phyloP scores from a whole-genome alignment of 2,888 invertebrate genomes.

The Lamellibrachia satsuma region DNA sequence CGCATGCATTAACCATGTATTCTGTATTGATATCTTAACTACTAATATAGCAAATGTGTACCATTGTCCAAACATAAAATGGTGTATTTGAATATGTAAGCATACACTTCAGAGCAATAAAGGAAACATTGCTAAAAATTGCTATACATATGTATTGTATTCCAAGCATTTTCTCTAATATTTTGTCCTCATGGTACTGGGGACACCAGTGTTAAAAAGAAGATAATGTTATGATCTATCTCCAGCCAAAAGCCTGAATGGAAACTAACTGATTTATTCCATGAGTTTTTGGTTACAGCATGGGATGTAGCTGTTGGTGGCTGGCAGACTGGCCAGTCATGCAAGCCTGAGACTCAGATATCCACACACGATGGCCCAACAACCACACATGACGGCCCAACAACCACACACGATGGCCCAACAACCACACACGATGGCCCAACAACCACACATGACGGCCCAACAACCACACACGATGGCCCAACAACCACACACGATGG shows the following conservation, averaged over 20 bases:
- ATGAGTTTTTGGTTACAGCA: not conserved
- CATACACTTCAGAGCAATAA: not conserved
- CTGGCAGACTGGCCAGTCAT: not conserved
- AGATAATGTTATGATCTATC: not conserved
- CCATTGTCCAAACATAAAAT: not conserved
- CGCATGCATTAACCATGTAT: not conserved
- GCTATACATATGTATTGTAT: not conserved
- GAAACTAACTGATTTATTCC: not conserved
- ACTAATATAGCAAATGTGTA: not conserved
- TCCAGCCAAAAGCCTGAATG: not conserved
- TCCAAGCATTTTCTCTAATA: not conserved
- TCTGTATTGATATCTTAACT: not conserved
- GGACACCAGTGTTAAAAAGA: not conserved
- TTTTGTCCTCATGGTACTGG: not conserved
- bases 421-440: no score
- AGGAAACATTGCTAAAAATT: not conserved
- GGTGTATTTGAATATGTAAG: not conserved
- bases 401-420: not conserved
- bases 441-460: no score
- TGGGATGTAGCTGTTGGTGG: not conserved
- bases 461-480: no score
- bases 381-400: not conserved
- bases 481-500: no score
- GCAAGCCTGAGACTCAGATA: not conserved
- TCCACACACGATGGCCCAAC: not conserved